Percentiles rank a stretch among this genome's conserved stretches.
These are phyloP conservation scores for Microcebus tavaratra DNA, from an alignment of 2,113 vertebrate genomes.

Conservation along the genomic window DNA sequence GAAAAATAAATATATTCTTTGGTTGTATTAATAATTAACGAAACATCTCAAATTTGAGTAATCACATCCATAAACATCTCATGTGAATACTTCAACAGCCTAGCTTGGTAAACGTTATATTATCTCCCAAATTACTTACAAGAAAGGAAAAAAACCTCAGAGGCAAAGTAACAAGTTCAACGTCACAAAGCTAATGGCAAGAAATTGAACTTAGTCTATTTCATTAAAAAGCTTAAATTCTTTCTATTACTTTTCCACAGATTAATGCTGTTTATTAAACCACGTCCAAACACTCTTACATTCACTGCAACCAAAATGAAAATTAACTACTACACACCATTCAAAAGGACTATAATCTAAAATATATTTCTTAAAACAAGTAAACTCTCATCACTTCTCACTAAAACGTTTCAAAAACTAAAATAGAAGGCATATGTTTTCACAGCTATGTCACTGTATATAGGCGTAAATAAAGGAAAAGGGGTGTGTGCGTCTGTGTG, in stretches of 20 bases:
- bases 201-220: conserved; percentile 42
- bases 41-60: not conserved
- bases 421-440: not conserved
- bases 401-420: not conserved
- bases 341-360: not conserved
- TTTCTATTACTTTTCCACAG: conserved; percentile 17
- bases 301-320: not conserved
- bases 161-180: not conserved
- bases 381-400: not conserved
- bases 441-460: not conserved
- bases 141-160: conserved; percentile 22
- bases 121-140: not conserved
- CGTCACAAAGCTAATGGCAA: not conserved
- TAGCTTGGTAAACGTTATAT: not conserved
- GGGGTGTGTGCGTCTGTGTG: not conserved
- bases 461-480: not conserved
- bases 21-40: not conserved
- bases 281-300: not conserved
- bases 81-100: not conserved
- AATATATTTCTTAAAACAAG: not conserved
- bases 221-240: conserved; percentile 48
- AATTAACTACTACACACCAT: not conserved
- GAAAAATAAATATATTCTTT: not conserved
- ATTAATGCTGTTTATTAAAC: conserved; percentile 31
- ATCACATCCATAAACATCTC: not conserved